Evolutionary conservation across 2,888 invertebrate genomes (phyloP).

Genomic region (Eustalomyia histrio): DNA sequence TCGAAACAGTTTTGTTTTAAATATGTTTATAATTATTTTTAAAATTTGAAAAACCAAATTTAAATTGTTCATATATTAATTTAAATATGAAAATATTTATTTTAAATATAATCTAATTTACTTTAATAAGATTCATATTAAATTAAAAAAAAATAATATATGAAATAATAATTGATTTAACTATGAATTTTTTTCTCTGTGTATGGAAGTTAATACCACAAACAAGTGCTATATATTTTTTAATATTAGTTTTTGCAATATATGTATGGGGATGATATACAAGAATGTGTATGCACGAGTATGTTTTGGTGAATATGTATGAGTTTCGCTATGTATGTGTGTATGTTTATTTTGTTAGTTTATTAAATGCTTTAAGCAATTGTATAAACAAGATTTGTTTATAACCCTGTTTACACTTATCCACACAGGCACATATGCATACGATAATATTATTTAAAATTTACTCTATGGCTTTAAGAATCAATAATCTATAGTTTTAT

Average conservation of each 20-base stretch:
- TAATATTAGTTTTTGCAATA: not conserved
- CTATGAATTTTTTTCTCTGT: too few relatives aligned
- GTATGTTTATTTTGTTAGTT: slow-evolving; percentile 22
- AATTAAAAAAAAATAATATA: too few relatives aligned
- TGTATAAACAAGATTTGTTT: slow-evolving; percentile 32
- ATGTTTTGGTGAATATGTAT: not conserved
- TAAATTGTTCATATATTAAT: too few relatives aligned
- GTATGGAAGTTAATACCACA: not conserved
- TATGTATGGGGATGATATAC: not conserved
- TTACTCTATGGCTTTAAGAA: slow-evolving; percentile 45
- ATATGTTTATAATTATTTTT: too few relatives aligned
- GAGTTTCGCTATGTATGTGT: not conserved
- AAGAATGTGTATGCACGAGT: not conserved
- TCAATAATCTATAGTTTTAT: slow-evolving; percentile 21
- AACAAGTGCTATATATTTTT: not conserved
- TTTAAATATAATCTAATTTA: too few relatives aligned
- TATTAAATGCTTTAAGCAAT: slow-evolving; percentile 38
- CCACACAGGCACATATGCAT: not conserved
- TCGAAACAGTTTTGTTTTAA: too few relatives aligned
- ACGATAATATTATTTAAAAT: slow-evolving; percentile 29
- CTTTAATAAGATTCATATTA: too few relatives aligned
- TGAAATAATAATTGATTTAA: too few relatives aligned
- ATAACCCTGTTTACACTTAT: slow-evolving; percentile 30
- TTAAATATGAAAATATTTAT: too few relatives aligned
- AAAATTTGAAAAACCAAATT: too few relatives aligned